Base-by-base conservation (phyloP, 2,888 invertebrate species). In the Pyrrhia umbra region DNA sequence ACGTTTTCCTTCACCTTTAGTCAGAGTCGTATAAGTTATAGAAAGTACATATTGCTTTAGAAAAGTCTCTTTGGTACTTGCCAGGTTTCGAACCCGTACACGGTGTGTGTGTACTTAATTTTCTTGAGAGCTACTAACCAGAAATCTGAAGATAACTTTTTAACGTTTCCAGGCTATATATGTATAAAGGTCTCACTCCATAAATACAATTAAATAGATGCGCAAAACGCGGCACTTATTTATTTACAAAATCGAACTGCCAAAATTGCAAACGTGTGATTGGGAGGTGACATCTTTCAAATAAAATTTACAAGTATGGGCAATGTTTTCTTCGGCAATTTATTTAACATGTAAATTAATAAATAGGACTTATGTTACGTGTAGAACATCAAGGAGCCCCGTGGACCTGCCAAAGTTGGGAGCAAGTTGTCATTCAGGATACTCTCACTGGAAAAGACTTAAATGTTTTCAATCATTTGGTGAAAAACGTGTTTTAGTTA, bases 401-500 rank as follows among this genome's bases (percentile, higher is more conserved):
- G 0, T 13, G 0, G n/a, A n/a, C 5, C 13, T 10, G 2, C 8
- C 27, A 27, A 27, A 27, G 9, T 27, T 9, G 8, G 27, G 27
- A 8, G 27, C 27, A 27, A 6, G 9, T n/a, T n/a, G 23, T 5
- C 30, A 30, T 13, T 13, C 30, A 13, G 30, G 13, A 2, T 30
- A 30, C 13, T 8, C 13, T 1, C 30, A 30, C 10, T 30, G 30
- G 30, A 30, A 30, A 30, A 30, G 30, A 30, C 6, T 23, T 23
- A 23, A 23, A 2, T 23, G 23, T 23, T 30, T 30, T 13, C 13
- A 30, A 4, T 30, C 13, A 2, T 30, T 30, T 2, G 86, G 85
- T 62, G 96, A 96, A 77, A 95, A 96, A n/a, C 95, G 95, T 55
- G 98, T 99, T 0, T 94, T 99, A 60, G 99, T 99, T 34, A 95